These are phyloP conservation scores for Romanomermis culicivorax DNA, from an alignment of 2,888 invertebrate genomes.

Conservation along the genomic window DNA sequence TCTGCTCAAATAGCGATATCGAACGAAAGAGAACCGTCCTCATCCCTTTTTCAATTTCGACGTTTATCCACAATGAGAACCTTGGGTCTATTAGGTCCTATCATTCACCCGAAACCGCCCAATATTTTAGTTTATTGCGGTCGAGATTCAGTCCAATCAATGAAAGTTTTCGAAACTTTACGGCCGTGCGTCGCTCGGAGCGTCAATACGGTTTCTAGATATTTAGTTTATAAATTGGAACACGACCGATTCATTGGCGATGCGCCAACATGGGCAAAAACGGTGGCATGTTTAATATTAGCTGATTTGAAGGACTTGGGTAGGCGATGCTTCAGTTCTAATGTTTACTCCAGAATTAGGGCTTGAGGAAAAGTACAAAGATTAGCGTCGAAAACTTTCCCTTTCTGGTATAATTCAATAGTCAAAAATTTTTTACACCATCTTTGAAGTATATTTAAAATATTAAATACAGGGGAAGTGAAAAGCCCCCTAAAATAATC, in stretches of 20 bases:
- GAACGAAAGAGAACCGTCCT: too few species aligned
- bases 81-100: too few species aligned
- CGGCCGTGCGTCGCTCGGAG: not conserved
- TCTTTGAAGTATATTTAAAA: too few species aligned
- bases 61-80: not conserved
- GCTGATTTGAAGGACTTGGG: slow-evolving; percentile 20
- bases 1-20: not conserved
- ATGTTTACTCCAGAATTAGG: too few species aligned
- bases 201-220: not conserved
- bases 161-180: not conserved
- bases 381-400: too few species aligned
- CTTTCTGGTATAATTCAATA: too few species aligned
- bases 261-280: slow-evolving; percentile 6
- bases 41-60: not conserved
- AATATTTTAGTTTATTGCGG: slow-evolving; percentile 7
- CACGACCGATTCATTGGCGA: not conserved
- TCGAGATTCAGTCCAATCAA: not conserved
- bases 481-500: too few species aligned
- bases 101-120: slow-evolving; percentile 5
- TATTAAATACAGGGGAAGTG: too few species aligned
- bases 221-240: slow-evolving; percentile 8
- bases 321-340: too few species aligned
- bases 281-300: slow-evolving; percentile 19
- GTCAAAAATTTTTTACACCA: too few species aligned
- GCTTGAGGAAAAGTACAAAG: too few species aligned